Evolutionary conservation across 2,888 invertebrate species (phyloP).

Genomic region (Selenia dentaria): DNA sequence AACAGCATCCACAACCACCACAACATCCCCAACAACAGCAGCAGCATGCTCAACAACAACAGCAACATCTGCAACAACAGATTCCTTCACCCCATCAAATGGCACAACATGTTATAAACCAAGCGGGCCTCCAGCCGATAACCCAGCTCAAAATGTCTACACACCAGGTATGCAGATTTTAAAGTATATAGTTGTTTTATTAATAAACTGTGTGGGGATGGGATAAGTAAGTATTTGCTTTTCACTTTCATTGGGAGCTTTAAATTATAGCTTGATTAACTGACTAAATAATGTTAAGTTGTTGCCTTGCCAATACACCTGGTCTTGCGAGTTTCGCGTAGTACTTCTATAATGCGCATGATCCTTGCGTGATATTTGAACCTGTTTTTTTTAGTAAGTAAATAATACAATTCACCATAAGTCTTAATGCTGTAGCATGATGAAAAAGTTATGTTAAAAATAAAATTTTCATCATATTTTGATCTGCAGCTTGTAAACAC

Average conservation of each 20-base stretch:
- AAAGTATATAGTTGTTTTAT: no score
- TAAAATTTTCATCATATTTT: neutral
- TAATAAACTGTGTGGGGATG: no score
- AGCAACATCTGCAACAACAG: slow-evolving; percentile 32
- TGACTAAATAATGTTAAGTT: no score
- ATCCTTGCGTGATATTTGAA: no score
- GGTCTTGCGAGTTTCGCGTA: no score
- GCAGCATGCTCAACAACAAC: slow-evolving; percentile 39
- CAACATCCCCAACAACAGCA: slow-evolving; percentile 35
- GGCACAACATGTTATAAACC: slow-evolving; percentile 60
- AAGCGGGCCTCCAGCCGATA: slow-evolving; percentile 59
- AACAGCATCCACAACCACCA: slow-evolving; percentile 11
- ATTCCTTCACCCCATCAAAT: slow-evolving; percentile 56
- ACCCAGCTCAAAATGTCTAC: slow-evolving; percentile 68
- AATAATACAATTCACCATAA: neutral
- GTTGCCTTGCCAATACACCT: no score
- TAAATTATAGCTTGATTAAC: no score
- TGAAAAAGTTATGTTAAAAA: neutral
- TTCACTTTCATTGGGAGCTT: no score
- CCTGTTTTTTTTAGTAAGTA: no score
- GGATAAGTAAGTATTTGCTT: no score
- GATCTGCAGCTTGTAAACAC: slow-evolving; percentile 57
- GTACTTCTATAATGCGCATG: no score
- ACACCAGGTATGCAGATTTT: slow-evolving; percentile 65
- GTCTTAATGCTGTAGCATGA: neutral